Percentiles rank a stretch among this genome's conserved stretches.
Evolutionary conservation across 2,888 invertebrate species (phyloP).

Genomic region (Morpho helenor): DNA sequence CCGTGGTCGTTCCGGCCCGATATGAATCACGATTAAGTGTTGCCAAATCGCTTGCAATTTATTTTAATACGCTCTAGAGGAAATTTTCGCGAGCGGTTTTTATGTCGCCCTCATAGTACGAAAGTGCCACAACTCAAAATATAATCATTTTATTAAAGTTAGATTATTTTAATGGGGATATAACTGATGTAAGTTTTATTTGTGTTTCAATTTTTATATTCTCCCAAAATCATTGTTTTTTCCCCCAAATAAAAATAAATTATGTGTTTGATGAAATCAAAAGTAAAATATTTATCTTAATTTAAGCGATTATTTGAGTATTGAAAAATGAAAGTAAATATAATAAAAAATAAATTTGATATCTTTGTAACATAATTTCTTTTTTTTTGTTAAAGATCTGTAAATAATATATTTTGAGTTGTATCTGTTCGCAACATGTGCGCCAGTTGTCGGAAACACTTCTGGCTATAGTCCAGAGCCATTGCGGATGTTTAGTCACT

Average conservation of each 20-base stretch:
- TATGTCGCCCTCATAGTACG: conserved; percentile 42
- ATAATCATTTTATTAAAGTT: background rate
- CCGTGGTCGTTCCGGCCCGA: conserved; percentile 64
- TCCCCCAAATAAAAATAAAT: background rate
- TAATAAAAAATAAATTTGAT: too few relatives aligned
- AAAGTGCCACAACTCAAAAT: conserved; percentile 8
- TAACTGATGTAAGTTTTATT: too few relatives aligned
- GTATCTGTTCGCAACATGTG: conserved; percentile 7
- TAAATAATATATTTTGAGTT: background rate
- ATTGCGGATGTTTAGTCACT: conserved; percentile 76
- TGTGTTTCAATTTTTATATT: too few relatives aligned
- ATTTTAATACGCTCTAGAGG: conserved; percentile 76
- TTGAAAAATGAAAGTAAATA: too few relatives aligned
- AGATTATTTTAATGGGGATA: background rate
- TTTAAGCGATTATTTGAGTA: too few relatives aligned
- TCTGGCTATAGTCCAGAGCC: conserved; percentile 68
- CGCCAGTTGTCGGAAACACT: conserved; percentile 64
- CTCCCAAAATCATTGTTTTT: background rate
- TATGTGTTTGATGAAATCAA: background rate
- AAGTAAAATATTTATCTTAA: too few relatives aligned
- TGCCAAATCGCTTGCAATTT: conserved; percentile 78
- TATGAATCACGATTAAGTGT: conserved; percentile 78
- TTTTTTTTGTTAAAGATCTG: too few relatives aligned
- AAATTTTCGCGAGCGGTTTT: conserved; percentile 74
- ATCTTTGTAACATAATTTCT: too few relatives aligned